Evolutionary conservation across 2,797 vertebrate species (phyloP), one percentile per base, ranked within the genome.

Genomic region (Rhinichthys osculus): DNA sequence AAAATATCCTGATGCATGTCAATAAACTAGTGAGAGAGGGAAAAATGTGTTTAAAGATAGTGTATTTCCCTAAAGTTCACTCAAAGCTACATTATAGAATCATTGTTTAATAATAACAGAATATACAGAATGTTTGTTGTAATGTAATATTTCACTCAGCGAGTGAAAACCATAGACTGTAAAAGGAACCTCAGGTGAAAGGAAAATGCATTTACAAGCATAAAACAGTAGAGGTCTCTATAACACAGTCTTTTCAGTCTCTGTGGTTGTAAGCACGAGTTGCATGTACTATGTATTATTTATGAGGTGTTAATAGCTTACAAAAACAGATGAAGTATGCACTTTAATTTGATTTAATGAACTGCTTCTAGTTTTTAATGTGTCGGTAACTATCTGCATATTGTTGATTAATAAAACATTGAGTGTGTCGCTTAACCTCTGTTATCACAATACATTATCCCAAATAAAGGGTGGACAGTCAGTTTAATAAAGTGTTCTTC

Each of bases 331-430:
- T 88, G 86, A 89, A 87, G 87, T 91, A 87, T 88, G 85, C 85
- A 86, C 59, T 89, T 86, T 90, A 89, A 89, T 87, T 87, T 85
- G 89, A 87, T 86, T 87, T 88, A 90, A 90, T 90, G 81, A 90
- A 83, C 86, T 87, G 86, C 79, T 89, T 87, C 85, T 84, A 87
- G 87, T 86, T 89, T 89, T 88, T 89, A 87, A 89, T 86, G 88
- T 88, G 79, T 87, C 85, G 21, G 85, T 90, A 90, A 89, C 86
- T 89, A 89, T 82, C 85, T 83, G 87, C 85, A 88, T 87, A 86
- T 87, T 90, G 88, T 89, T 90, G 84, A 89, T 90, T 90, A 87
- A 90, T 90, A 86, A 89, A 88, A 87, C 82, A 88, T 78, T n/a
- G 86, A 89, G 77, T 77, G 44, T 88, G 71, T 81, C 77, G 84